Evolutionary conservation across 1,140 invertebrate genomes (phyloP).

Genomic region (Scylla paramamosain): DNA sequence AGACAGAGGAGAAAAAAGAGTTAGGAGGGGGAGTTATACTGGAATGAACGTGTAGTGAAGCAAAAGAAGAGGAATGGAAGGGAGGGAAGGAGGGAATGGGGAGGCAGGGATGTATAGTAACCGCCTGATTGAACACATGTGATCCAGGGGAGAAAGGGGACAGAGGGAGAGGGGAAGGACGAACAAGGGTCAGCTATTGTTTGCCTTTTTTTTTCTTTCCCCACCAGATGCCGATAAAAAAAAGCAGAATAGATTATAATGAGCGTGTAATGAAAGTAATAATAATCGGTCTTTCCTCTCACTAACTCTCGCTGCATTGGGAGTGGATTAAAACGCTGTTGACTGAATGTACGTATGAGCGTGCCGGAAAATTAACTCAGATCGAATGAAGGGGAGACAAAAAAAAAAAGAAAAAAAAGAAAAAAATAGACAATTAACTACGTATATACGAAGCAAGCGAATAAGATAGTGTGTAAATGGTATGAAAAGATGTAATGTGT

Average conservation of each 20-base stretch:
- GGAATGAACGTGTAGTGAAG: neutral
- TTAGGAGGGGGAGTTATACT: neutral
- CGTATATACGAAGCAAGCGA: no score
- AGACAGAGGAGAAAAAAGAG: neutral
- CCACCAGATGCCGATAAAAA: neutral
- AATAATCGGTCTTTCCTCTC: no score
- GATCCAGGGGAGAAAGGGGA: neutral
- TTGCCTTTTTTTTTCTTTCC: neutral
- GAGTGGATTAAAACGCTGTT: no score
- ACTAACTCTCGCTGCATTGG: no score
- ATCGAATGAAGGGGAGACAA: no score
- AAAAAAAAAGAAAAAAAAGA: no score
- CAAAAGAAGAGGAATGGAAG: neutral
- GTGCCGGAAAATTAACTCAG: no score
- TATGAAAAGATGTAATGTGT: no score
- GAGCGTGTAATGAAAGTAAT: neutral
- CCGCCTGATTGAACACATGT: constrained; percentile 7
- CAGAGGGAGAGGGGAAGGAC: neutral
- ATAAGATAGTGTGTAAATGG: no score
- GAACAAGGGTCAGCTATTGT: neutral
- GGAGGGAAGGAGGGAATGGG: neutral
- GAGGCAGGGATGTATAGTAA: constrained; percentile 8
- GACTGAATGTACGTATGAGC: no score
- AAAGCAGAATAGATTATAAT: neutral
- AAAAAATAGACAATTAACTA: no score